A percentile compares a stretch with the other conserved stretches of the same genome.
phyloP scores from a whole-genome alignment of 2,797 vertebrate genomes.

The Enteromius unitaeniatus region DNA sequence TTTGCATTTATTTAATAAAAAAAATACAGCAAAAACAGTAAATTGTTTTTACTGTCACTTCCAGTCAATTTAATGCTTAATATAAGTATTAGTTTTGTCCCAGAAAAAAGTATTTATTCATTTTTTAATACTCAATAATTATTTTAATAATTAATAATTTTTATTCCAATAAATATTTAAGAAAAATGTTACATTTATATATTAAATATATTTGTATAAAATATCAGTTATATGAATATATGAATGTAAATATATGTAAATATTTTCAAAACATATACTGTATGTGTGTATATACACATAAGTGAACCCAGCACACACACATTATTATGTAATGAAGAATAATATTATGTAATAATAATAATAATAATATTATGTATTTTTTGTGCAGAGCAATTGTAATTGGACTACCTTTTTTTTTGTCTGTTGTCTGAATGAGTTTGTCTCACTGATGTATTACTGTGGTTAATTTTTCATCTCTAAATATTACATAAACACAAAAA shows the following conservation, averaged over 20 bases:
- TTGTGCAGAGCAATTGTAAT: not conserved
- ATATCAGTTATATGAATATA: too few species aligned
- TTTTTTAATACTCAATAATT: not conserved
- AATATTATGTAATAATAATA: not conserved
- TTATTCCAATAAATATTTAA: too few species aligned
- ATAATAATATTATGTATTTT: not conserved
- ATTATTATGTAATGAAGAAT: not conserved
- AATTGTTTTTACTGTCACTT: not conserved
- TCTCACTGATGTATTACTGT: not conserved
- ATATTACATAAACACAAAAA: not conserved
- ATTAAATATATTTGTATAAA: too few species aligned
- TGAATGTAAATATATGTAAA: too few species aligned
- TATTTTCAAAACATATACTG: too few species aligned
- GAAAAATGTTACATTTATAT: too few species aligned
- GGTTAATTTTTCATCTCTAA: not conserved
- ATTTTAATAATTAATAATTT: too few species aligned
- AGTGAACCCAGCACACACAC: too few species aligned
- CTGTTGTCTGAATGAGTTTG: not conserved
- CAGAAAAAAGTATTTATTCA: not conserved
- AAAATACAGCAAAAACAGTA: not conserved
- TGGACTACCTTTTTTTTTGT: not conserved
- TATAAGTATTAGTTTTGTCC: not conserved
- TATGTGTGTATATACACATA: too few species aligned
- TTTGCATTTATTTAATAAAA: not conserved
- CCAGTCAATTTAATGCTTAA: not conserved